A percentile compares a stretch with the other conserved stretches of the same genome.
Evolutionary conservation across 1,140 invertebrate species (phyloP).

Genomic region (Chionoecetes opilio): DNA sequence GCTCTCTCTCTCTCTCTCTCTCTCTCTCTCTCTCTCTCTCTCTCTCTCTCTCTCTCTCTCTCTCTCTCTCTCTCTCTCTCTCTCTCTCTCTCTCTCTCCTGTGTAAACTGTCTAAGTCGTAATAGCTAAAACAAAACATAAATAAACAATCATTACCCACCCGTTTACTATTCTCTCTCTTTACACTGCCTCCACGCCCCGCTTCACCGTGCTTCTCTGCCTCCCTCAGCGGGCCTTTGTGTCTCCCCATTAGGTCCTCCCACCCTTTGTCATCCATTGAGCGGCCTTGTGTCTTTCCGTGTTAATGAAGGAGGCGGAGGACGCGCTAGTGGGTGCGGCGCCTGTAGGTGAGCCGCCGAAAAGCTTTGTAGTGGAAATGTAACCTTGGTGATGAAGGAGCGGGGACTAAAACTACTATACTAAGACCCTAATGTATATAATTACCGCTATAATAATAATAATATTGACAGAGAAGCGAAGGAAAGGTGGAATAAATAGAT

Average conservation of each 20-base stretch:
- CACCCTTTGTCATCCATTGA: neutral
- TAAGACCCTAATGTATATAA: too few relatives aligned
- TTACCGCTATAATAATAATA: too few relatives aligned
- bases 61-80: too few relatives aligned
- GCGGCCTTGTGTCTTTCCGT: neutral
- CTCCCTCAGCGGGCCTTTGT: neutral
- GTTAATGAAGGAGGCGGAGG: neutral
- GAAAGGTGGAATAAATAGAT: too few relatives aligned
- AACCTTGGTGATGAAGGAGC: neutral
- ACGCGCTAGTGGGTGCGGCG: neutral
- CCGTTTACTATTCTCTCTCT: neutral
- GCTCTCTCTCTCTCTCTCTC: neutral
- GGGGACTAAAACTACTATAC: too few relatives aligned
- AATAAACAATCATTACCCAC: neutral
- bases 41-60: neutral
- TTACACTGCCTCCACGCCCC: neutral
- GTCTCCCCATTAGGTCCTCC: neutral
- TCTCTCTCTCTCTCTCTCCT: neutral
- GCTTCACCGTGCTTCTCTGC: neutral
- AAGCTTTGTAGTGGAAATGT: slow-evolving; percentile 7
- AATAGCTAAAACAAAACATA: neutral
- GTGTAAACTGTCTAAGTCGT: too few relatives aligned
- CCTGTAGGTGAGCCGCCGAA: neutral
- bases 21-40: neutral
- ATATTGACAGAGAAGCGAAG: too few relatives aligned